These are phyloP conservation scores for Tachycineta bicolor DNA, from an alignment of 2,113 vertebrate species.

Conservation along the genomic window DNA sequence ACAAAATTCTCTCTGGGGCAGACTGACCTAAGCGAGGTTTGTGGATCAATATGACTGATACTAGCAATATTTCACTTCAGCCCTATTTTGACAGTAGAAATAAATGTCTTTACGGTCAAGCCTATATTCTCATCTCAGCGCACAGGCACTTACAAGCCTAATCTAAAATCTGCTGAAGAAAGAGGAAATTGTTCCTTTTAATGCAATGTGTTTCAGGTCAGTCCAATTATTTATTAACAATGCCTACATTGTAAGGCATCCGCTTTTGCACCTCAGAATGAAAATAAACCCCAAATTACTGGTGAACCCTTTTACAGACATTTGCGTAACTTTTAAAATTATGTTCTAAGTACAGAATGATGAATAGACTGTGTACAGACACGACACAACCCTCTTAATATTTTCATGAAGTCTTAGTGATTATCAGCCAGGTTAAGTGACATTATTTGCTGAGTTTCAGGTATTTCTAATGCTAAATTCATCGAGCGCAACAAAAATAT, in stretches of 20 bases:
- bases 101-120: not conserved
- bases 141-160: not conserved
- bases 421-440: not conserved
- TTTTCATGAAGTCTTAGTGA: not conserved
- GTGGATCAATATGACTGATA: slow-evolving; percentile 4
- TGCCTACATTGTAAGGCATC: not conserved
- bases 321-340: not conserved
- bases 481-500: not conserved
- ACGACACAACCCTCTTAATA: not conserved
- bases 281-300: not conserved
- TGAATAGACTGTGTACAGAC: not conserved
- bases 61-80: not conserved
- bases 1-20: not conserved
- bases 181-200: not conserved
- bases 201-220: not conserved
- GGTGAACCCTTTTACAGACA: not conserved
- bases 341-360: not conserved
- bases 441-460: not conserved
- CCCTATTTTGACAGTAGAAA: slow-evolving; percentile 2
- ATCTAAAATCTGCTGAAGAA: not conserved
- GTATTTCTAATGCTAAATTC: not conserved
- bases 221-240: not conserved
- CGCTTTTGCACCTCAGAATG: not conserved
- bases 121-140: not conserved
- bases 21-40: not conserved